Evolutionary conservation across 2,797 vertebrate genomes (phyloP), one percentile per base, ranked within the genome.

Genomic region (Rhynchonycteris naso): DNA sequence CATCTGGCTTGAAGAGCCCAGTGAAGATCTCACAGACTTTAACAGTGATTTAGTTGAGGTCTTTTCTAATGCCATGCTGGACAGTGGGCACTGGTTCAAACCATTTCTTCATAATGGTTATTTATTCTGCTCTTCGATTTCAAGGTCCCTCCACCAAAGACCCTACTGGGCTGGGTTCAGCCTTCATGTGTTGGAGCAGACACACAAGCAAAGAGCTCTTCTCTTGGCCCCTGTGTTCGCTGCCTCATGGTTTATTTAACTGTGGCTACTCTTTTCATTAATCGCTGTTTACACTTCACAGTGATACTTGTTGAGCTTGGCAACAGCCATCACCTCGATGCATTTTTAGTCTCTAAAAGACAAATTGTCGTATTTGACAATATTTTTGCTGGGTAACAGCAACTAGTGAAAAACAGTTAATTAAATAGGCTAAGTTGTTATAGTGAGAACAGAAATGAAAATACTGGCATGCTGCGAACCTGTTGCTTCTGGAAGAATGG

Each of bases 261-360:
- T 50, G 81, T 92, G 88, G 65, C 65, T 82, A 80, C 65, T 85
- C 24, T 81, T 89, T 95, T 94, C 90, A 95, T 90, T 79, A 92
- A 90, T 61, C 58, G 84, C 65, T 90, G 61, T 95, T 95, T 89
- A 82, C 22, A 88, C 68, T 90, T 84, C 87, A 58, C 30, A 71
- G 81, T 56, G 72, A 92, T 84, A 78, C 91, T 96, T 90, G 89
- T 91, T 90, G 74, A 87, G 22, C 33, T 97, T 86, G 82, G 90
- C 90, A 93, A 92, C 94, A 76, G 35, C n/a, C 81, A 54, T 30
- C 8, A 59, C 38, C 52, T 91, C 65, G 71, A 61, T 12, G 88
- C 69, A 56, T 66, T 81, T 91, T 78, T 24, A 50, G 58, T 78
- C 69, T 80, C 58, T 72, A 83, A 91, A 89, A 93, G 81, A 75